A percentile compares a stretch with the other conserved stretches of the same genome.
phyloP scores from a whole-genome alignment of 2,113 vertebrate species.

The Ophiodon elongatus region DNA sequence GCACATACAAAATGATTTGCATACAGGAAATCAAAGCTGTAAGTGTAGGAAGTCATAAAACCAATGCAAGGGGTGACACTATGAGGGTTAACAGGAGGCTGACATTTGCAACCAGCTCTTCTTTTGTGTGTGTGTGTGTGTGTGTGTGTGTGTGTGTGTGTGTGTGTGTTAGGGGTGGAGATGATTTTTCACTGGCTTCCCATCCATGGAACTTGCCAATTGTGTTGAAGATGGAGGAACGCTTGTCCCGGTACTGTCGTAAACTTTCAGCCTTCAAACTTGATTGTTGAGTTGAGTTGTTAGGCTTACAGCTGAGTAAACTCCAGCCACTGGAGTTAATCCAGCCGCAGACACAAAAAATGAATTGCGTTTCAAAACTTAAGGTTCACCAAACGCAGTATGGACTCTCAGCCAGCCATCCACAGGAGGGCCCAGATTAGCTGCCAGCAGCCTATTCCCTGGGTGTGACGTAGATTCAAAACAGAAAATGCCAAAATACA shows the following conservation, averaged over 20 bases:
- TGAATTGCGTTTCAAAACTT: not conserved
- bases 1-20: not conserved
- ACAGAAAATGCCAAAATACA: slow-evolving; percentile 1
- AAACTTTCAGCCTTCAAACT: not conserved
- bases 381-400: not conserved
- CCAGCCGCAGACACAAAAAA: not conserved
- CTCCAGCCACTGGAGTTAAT: not conserved
- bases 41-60: not conserved
- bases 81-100: not conserved
- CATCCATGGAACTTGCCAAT: not conserved
- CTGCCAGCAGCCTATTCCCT: slow-evolving; percentile 3
- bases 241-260: not conserved
- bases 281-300: not conserved
- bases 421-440: not conserved
- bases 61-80: not conserved
- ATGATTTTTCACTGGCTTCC: no score
- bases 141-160: no score
- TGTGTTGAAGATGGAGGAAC: not conserved
- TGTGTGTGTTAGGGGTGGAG: no score
- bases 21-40: slow-evolving; percentile 11
- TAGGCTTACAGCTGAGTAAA: not conserved
- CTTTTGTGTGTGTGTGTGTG: no score
- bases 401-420: not conserved
- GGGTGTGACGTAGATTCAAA: not conserved
- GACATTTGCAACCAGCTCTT: no score